phyloP scores from a whole-genome alignment of 1,140 invertebrate species.

The Caerostris darwini region DNA sequence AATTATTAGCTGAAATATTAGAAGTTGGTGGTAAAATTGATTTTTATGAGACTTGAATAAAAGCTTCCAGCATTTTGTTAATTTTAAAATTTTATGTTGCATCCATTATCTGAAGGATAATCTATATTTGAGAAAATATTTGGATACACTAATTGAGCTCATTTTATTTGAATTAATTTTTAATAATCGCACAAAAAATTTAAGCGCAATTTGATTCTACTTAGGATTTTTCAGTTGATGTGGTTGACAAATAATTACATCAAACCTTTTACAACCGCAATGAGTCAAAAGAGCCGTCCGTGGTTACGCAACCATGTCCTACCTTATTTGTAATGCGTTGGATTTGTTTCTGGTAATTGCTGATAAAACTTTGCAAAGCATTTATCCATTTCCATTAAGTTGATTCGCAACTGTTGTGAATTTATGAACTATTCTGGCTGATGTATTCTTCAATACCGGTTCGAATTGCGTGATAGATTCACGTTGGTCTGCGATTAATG shows the following conservation, averaged over 20 bases:
- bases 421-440: not conserved
- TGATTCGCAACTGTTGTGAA: conserved; percentile 28
- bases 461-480: conserved; percentile 32
- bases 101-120: too few species aligned
- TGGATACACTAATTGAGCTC: too few species aligned
- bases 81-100: too few species aligned
- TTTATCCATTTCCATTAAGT: conserved; percentile 39
- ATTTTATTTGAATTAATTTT: too few species aligned
- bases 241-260: not conserved
- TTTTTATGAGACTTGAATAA: too few species aligned
- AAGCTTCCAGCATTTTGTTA: too few species aligned
- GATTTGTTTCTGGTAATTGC: conserved; percentile 64
- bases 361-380: not conserved
- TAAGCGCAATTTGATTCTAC: too few species aligned
- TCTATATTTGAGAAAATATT: too few species aligned
- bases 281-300: not conserved
- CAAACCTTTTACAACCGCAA: not conserved
- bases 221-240: too few species aligned
- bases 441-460: not conserved
- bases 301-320: conserved; percentile 25
- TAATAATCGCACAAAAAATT: too few species aligned
- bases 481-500: conserved; percentile 57
- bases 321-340: conserved; percentile 37
- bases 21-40: too few species aligned
- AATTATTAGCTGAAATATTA: too few species aligned